A percentile compares a stretch with the other conserved stretches of the same genome.
Evolutionary conservation across 53 echinoderm and acorn worm genomes (phyloP).

Genomic region (Apostichopus leukothele): DNA sequence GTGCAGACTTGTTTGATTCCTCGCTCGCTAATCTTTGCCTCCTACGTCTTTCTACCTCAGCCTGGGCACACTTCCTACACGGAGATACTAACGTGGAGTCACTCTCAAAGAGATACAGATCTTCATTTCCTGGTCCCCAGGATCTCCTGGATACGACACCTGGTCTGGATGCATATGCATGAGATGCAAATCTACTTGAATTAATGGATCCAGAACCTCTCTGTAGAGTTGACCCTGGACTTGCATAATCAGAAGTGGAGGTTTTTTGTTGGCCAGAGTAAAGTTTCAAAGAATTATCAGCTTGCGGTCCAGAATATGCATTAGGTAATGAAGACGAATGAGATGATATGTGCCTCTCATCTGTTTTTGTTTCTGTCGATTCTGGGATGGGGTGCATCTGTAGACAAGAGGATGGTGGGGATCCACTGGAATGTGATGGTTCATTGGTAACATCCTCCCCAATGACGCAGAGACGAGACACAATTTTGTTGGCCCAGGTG

Average conservation of each 20-base stretch:
- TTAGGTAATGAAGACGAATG: constrained; percentile 36
- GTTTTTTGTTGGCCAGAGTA: constrained; percentile 23
- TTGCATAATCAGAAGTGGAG: constrained; percentile 36
- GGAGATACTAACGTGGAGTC: constrained; percentile 32
- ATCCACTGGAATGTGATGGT: constrained; percentile 53
- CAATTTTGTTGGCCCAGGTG: constrained; percentile 33
- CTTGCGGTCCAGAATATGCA: constrained; percentile 42
- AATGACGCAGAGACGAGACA: background rate
- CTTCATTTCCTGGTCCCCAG: constrained; percentile 46
- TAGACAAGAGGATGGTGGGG: constrained; percentile 68
- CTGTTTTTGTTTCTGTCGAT: background rate
- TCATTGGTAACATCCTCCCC: constrained; percentile 1
- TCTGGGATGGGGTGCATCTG: constrained; percentile 54
- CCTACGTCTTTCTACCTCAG: constrained; percentile 47
- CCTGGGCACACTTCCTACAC: constrained; percentile 45
- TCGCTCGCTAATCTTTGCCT: constrained; percentile 10
- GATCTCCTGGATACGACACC: constrained; percentile 23
- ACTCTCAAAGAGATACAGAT: background rate
- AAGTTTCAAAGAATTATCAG: constrained; percentile 24
- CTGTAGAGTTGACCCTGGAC: constrained; percentile 29
- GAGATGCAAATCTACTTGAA: constrained; percentile 20
- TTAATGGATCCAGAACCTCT: constrained; percentile 33
- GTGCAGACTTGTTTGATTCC: constrained; percentile 61
- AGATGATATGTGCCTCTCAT: constrained; percentile 10
- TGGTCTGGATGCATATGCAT: constrained; percentile 12